Conservation (phyloP, 1,140 invertebrate genomes). For the Venustaconcha ellipsiformis region DNA sequence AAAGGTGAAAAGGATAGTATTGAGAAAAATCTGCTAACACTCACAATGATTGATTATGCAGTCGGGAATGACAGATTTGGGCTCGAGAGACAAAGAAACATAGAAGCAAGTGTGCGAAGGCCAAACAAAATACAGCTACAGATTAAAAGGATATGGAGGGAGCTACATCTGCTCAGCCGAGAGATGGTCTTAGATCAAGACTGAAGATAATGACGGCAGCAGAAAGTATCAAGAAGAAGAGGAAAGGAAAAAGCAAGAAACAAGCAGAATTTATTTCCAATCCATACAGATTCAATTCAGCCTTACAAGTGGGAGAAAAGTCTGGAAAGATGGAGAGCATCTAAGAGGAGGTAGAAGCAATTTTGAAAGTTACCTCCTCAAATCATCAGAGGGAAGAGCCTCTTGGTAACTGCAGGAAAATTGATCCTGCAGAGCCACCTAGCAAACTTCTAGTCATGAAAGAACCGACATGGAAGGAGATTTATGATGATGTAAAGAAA, state of each 20-base stretch:
- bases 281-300: too few relatives aligned
- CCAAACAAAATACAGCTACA: too few relatives aligned
- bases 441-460: neutral
- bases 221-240: too few relatives aligned
- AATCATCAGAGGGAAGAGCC: neutral
- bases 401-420: neutral
- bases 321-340: constrained; percentile 1
- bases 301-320: constrained; percentile 4
- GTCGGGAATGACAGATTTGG: constrained; percentile 1
- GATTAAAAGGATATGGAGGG: too few relatives aligned
- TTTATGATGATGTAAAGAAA: constrained; percentile 6
- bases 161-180: neutral
- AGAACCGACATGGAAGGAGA: constrained; percentile 13
- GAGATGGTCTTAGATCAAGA: neutral
- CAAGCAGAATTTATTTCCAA: too few relatives aligned
- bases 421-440: neutral
- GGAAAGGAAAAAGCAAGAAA: neutral
- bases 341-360: neutral
- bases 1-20: neutral
- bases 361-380: neutral
- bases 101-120: too few relatives aligned
- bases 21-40: constrained; percentile 5
- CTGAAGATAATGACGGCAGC: neutral
- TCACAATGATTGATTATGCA: neutral
- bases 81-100: constrained; percentile 4